These are phyloP conservation scores for Seira musarum DNA, from an alignment of 2,888 invertebrate species.

Conservation along the genomic window DNA sequence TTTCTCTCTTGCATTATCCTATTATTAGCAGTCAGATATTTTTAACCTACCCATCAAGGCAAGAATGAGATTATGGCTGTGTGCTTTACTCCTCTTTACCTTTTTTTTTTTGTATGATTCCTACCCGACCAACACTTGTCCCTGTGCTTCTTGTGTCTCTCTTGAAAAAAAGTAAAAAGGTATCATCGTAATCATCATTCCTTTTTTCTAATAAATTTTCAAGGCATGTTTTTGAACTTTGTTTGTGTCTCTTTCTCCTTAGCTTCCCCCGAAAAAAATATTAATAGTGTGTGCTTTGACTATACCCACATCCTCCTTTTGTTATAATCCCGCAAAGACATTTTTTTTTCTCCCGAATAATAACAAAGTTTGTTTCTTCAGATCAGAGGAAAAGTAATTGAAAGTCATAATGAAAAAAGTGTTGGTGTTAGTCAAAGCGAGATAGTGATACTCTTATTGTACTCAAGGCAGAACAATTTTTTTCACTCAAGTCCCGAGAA, in stretches of 20 bases:
- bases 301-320: not conserved
- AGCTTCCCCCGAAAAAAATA: not conserved
- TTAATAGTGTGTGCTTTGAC: not conserved
- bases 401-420: constrained; percentile 44
- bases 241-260: not conserved
- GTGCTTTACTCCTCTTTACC: not conserved
- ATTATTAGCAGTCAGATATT: not conserved
- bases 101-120: no score
- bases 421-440: not conserved
- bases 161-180: not conserved
- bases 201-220: constrained; percentile 19
- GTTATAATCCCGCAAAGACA: constrained; percentile 9
- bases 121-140: not conserved
- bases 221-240: not conserved
- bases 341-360: constrained; percentile 25
- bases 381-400: constrained; percentile 16
- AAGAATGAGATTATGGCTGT: not conserved
- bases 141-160: not conserved
- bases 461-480: constrained; percentile 8
- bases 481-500: constrained; percentile 34
- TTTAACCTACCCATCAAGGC: not conserved
- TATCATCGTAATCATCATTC: not conserved
- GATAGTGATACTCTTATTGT: not conserved
- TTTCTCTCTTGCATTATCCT: not conserved
- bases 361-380: constrained; percentile 16